Evolutionary conservation across 2,797 vertebrate species (phyloP).

Genomic region (Siniperca obscura): DNA sequence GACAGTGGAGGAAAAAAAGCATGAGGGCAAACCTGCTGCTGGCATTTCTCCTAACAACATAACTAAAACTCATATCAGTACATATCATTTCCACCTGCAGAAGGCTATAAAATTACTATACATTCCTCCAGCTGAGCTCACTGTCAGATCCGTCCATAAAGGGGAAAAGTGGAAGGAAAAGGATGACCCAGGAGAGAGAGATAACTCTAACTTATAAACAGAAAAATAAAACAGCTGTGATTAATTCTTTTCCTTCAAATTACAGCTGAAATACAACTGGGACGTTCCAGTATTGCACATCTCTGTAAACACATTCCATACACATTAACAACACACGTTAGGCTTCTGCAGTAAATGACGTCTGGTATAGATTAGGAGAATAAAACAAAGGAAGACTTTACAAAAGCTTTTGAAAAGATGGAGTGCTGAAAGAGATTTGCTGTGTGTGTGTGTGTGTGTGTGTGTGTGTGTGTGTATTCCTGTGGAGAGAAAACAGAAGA

Average conservation of each 20-base stretch:
- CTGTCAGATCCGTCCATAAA: conserved; percentile 37
- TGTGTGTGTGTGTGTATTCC: background rate
- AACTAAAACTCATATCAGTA: background rate
- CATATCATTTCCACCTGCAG: conserved; percentile 25
- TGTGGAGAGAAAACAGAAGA: background rate
- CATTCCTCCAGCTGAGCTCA: conserved; percentile 32
- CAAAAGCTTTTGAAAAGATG: background rate
- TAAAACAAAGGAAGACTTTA: conserved; percentile 11
- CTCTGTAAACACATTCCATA: conserved; percentile 47
- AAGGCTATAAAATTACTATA: background rate
- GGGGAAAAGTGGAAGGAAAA: background rate
- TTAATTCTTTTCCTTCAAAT: conserved; percentile 5
- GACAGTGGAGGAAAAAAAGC: background rate
- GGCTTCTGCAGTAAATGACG: background rate
- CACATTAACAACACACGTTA: conserved; percentile 14
- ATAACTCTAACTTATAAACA: conserved; percentile 15
- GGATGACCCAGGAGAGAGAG: background rate
- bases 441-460: background rate
- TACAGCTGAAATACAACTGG: conserved; percentile 8
- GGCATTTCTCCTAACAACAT: background rate
- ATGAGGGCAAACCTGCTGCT: conserved; percentile 7
- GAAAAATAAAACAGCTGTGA: conserved; percentile 10
- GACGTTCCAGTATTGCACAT: conserved; percentile 5
- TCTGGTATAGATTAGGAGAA: conserved; percentile 43
- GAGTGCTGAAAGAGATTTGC: background rate